Percentiles rank a stretch among this genome's conserved stretches.
These are phyloP conservation scores for Clupea harengus DNA, from an alignment of 2,113 vertebrate species.

Conservation along the genomic window DNA sequence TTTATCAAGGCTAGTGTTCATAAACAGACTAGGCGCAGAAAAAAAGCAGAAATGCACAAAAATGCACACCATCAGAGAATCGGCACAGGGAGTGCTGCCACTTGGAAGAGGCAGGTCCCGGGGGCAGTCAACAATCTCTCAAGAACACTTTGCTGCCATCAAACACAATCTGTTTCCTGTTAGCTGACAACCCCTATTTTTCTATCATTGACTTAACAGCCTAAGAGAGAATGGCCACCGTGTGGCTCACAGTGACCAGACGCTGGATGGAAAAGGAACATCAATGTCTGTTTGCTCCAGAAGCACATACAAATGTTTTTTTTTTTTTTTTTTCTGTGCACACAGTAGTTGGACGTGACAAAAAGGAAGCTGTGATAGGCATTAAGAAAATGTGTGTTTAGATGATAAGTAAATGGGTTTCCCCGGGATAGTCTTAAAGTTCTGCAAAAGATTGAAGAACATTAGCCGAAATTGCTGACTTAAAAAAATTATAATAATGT, in stretches of 20 bases:
- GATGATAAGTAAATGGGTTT: not conserved
- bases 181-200: not conserved
- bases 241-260: not conserved
- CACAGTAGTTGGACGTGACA: not conserved
- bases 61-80: not conserved
- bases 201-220: not conserved
- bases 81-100: not conserved
- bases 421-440: not conserved
- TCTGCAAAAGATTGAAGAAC: not conserved
- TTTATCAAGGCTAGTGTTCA: not conserved
- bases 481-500: not conserved
- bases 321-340: not conserved
- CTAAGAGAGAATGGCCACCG: not conserved
- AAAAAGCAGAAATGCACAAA: not conserved
- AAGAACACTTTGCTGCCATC: not conserved
- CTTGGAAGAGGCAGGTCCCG: not conserved
- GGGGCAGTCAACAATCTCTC: not conserved
- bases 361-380: not conserved
- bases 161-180: not conserved
- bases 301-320: not conserved
- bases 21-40: not conserved
- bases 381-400: not conserved
- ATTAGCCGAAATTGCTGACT: not conserved
- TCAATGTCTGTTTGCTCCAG: not conserved
- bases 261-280: not conserved